These are phyloP conservation scores for Cyprinodon tularosa DNA, from an alignment of 2,113 vertebrate species.

Conservation along the genomic window DNA sequence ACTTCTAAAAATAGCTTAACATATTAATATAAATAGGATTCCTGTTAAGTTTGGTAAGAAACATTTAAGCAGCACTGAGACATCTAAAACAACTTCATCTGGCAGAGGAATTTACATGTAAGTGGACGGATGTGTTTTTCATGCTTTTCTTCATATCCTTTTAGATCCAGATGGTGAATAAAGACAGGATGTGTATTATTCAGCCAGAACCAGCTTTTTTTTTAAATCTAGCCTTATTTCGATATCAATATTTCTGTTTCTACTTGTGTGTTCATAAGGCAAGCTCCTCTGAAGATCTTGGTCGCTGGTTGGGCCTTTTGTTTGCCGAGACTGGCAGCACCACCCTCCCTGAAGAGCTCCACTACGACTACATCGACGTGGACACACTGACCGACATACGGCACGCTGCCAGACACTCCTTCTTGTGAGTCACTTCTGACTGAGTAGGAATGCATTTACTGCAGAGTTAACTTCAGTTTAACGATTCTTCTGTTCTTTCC, in stretches of 20 bases:
- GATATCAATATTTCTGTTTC: background rate
- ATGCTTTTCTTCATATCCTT: background rate
- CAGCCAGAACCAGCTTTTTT: background rate
- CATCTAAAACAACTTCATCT: background rate
- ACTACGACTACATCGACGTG: constrained; percentile 97
- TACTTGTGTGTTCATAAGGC: constrained; percentile 77
- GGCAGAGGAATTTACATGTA: background rate
- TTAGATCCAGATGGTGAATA: background rate
- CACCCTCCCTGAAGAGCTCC: constrained; percentile 89
- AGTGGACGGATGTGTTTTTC: background rate
- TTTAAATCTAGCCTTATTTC: background rate
- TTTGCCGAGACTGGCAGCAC: constrained; percentile 89
- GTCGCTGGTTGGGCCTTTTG: constrained; percentile 94
- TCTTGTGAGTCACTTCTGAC: constrained; percentile 85
- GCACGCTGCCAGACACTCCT: constrained; percentile 92
- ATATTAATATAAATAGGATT: too few relatives aligned
- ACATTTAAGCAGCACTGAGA: background rate
- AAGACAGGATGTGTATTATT: background rate
- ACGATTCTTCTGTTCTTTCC: constrained; percentile 10
- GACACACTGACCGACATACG: constrained; percentile 94
- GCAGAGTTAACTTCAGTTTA: background rate
- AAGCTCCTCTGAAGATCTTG: constrained; percentile 91
- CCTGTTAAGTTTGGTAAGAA: background rate
- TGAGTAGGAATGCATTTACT: background rate
- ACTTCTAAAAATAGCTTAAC: background rate